phyloP scores from a whole-genome alignment of 2,888 invertebrate genomes.

The Leucoptera coffeella region DNA sequence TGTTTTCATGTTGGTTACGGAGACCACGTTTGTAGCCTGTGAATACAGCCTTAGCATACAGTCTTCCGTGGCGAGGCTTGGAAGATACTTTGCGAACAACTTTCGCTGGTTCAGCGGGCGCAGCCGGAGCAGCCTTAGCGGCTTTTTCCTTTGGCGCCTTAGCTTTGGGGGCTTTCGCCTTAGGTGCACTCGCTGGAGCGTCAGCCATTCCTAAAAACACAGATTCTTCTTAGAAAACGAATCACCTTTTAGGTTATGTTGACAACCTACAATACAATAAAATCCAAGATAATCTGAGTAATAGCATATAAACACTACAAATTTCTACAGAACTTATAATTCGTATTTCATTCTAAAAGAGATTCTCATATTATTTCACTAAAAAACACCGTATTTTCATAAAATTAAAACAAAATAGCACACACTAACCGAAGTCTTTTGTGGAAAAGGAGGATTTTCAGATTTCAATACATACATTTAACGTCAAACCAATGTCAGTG shows the following conservation, averaged over 20 bases:
- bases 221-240: constrained; percentile 9
- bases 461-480: too few species aligned
- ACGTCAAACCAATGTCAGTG: too few species aligned
- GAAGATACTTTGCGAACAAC: constrained; percentile 41
- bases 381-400: constrained; percentile 7
- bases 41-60: constrained; percentile 97
- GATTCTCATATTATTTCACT: constrained; percentile 11
- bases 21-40: constrained; percentile 93
- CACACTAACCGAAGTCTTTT: constrained; percentile 36
- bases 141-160: constrained; percentile 55
- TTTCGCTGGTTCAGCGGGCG: constrained; percentile 46
- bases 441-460: constrained; percentile 26
- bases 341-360: constrained; percentile 4
- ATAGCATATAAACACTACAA: constrained; percentile 12
- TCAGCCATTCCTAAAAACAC: constrained; percentile 59
- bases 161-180: constrained; percentile 48
- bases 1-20: constrained; percentile 96
- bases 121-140: constrained; percentile 47
- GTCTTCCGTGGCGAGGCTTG: constrained; percentile 67
- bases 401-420: constrained; percentile 12
- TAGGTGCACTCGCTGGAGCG: constrained; percentile 47
- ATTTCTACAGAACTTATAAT: neutral
- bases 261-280: constrained; percentile 19
- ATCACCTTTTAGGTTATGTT: constrained; percentile 32
- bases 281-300: constrained; percentile 24